A percentile compares a stretch with the other conserved stretches of the same genome.
Conservation (phyloP, 1,140 invertebrate species). For the Bombus huntii region DNA sequence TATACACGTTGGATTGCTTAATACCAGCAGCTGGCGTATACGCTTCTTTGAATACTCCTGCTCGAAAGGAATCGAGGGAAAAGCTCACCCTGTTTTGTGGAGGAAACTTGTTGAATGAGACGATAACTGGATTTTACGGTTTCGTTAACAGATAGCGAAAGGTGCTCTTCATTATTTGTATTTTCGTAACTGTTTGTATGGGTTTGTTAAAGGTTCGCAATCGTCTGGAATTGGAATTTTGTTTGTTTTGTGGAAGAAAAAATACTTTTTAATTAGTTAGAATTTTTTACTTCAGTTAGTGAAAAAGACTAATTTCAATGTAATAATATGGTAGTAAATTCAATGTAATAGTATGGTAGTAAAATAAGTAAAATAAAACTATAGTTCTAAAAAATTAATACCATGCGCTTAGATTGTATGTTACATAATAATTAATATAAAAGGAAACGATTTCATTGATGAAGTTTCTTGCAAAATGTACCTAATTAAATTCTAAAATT, state of each 20-base stretch:
- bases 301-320: not conserved
- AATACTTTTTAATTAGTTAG: no score
- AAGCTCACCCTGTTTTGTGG: not conserved
- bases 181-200: no score
- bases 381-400: no score
- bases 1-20: not conserved
- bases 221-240: not conserved
- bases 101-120: constrained; percentile 21
- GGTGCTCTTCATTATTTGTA: not conserved
- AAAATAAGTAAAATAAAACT: not conserved
- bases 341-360: not conserved
- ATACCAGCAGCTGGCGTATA: not conserved
- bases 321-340: not conserved
- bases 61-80: not conserved
- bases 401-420: no score
- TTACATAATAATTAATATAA: not conserved
- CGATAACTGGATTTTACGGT: not conserved
- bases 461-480: not conserved
- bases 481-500: not conserved
- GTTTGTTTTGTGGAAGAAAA: no score
- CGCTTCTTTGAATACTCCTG: not conserved
- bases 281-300: no score
- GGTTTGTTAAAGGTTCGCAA: not conserved
- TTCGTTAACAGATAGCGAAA: not conserved
- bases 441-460: not conserved